Evolutionary conservation across 2,888 invertebrate genomes (phyloP), one percentile per base, ranked within the genome.

Genomic region (Podotricha telesiphe): DNA sequence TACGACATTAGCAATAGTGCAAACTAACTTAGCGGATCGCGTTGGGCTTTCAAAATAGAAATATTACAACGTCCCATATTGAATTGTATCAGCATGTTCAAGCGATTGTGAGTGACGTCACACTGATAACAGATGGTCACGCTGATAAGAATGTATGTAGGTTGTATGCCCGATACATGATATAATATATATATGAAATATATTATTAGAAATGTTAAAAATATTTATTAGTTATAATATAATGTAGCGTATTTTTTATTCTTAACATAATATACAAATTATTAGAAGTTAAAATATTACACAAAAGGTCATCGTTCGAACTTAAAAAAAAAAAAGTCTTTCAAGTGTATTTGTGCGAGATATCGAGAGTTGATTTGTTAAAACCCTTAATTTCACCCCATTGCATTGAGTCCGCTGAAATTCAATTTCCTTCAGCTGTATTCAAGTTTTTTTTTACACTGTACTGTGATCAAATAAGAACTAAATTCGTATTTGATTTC

Each of bases 1-100:
- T 11, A 17, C 37, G 4, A 7, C 53, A 65, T 37, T 50, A 34
- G 65, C 61, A 50, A 34, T 51, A 55, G 37, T 45, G 28, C 10
- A 17, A n/a, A 56, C 61, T 58, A 61, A 48, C 11, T 62, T 66
- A 40, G 66, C 69, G 71, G 75, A 76, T 75, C 79, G 80, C 82
- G 85, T 83, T 80, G 84, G 86, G 79, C 78, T 79, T 77, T 78
- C 77, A 75, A 85, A 85, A 84, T 84, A 85, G 82, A 82, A 77
- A 4, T 15, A 34, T 73, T 73, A 72, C 65, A 61, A 64, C 61
- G 28, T 17, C 17, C 19, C 19, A 28, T 8, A 11, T 51, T 28
- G 53, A 34, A 17, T 17, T 48, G n/a, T 64, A 56, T 65, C 53
- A 28, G 17, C n/a, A 28, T 37, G 19, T 20, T 20, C 20, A n/a